Evolutionary conservation across 2,888 invertebrate species (phyloP).

Genomic region (Strigamia maritima): DNA sequence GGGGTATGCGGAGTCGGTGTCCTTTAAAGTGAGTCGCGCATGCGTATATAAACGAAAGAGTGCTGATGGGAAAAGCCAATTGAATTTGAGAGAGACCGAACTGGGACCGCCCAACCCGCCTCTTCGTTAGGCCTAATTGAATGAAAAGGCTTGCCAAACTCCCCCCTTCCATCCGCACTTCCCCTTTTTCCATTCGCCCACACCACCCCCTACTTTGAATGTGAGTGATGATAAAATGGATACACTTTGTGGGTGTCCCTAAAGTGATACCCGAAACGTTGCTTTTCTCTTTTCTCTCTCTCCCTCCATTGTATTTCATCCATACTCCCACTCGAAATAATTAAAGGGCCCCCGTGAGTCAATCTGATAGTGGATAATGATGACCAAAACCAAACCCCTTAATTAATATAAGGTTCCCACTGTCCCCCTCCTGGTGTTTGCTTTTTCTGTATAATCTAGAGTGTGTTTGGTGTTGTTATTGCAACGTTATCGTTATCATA

Average conservation of each 20-base stretch:
- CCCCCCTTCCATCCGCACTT: not conserved
- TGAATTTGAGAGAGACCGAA: slow-evolving; percentile 21
- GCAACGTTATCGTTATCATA: not conserved
- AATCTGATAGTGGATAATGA: not conserved
- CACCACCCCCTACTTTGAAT: not conserved
- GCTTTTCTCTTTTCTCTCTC: not conserved
- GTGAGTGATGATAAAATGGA: slow-evolving; percentile 18
- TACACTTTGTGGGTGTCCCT: not conserved
- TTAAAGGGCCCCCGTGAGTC: not conserved
- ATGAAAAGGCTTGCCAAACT: not conserved
- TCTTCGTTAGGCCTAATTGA: slow-evolving; percentile 24
- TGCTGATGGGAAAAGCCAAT: slow-evolving; percentile 17
- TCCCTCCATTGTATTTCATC: not conserved
- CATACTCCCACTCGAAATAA: not conserved
- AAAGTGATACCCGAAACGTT: not conserved
- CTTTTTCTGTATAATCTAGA: not conserved
- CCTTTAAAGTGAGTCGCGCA: slow-evolving; percentile 20
- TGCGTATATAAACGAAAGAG: slow-evolving; percentile 17
- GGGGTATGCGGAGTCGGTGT: slow-evolving; percentile 5
- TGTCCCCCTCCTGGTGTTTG: not conserved
- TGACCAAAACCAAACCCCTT: not conserved
- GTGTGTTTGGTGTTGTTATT: not conserved
- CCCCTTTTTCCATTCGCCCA: not conserved
- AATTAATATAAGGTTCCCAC: not conserved
- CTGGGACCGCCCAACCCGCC: slow-evolving; percentile 17